Conservation (phyloP, 2,113 vertebrate genomes). For the Lanius collurio region DNA sequence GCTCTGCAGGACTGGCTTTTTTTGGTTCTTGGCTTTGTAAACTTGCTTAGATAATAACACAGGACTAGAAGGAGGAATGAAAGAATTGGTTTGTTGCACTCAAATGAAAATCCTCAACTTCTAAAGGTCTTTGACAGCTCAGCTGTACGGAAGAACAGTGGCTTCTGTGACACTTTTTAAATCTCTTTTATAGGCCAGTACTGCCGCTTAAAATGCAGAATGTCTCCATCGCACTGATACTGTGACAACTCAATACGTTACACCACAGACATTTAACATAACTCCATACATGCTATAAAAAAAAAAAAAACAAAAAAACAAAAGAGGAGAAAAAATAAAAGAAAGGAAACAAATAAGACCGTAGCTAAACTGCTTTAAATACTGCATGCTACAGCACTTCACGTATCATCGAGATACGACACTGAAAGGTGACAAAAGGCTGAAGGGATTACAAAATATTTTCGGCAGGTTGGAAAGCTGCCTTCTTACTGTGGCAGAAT, state of each 20-base stretch:
- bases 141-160: conserved; percentile 22
- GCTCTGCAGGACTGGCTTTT: conserved; percentile 7
- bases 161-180: conserved; percentile 8
- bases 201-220: conserved; percentile 68
- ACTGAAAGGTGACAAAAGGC: conserved; percentile 69
- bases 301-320: not conserved
- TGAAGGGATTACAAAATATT: conserved; percentile 64
- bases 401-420: conserved; percentile 64
- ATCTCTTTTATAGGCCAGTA: conserved; percentile 29
- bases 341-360: conserved; percentile 55
- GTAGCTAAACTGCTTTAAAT: conserved; percentile 80
- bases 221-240: conserved; percentile 23
- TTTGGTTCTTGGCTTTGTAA: conserved; percentile 64
- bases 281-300: conserved; percentile 73
- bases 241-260: conserved; percentile 50
- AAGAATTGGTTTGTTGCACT: conserved; percentile 3
- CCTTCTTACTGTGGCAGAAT: conserved; percentile 57
- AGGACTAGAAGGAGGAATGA: not conserved
- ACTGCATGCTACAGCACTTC: conserved; percentile 89
- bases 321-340: not conserved
- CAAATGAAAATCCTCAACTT: not conserved
- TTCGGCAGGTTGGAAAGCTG: conserved; percentile 55
- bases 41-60: not conserved
- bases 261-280: conserved; percentile 69
- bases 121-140: not conserved